Evolutionary conservation across 2,113 vertebrate genomes (phyloP).

Genomic region (zebrafish (Danio rerio)): GRCz12tu NC_133182.1:14890501-14891000

Average conservation of each 20-base stretch:
- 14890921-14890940: neutral
- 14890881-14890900: conserved; percentile 4
- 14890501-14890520: conserved; percentile 48
- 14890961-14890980: no score
- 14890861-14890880: neutral
- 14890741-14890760: conserved; percentile 11
- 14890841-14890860: neutral
- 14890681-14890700: conserved; percentile 26
- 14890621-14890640: conserved; percentile 15
- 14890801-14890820: neutral
- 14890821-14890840: conserved; percentile 18
- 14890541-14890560: conserved; percentile 51
- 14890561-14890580: conserved; percentile 50
- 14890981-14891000: neutral
- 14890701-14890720: conserved; percentile 40
- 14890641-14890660: conserved; percentile 12
- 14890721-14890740: conserved; percentile 47
- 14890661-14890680: conserved; percentile 21
- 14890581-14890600: conserved; percentile 43
- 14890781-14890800: neutral
- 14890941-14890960: no score
- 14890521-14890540: conserved; percentile 40
- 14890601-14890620: conserved; percentile 54
- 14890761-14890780: conserved; percentile 32
- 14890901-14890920: neutral